A percentile compares a stretch with the other conserved stretches of the same genome.
These are phyloP conservation scores for Mesaphorura yosii DNA, from an alignment of 1,140 invertebrate genomes.

Conservation along the genomic window DNA sequence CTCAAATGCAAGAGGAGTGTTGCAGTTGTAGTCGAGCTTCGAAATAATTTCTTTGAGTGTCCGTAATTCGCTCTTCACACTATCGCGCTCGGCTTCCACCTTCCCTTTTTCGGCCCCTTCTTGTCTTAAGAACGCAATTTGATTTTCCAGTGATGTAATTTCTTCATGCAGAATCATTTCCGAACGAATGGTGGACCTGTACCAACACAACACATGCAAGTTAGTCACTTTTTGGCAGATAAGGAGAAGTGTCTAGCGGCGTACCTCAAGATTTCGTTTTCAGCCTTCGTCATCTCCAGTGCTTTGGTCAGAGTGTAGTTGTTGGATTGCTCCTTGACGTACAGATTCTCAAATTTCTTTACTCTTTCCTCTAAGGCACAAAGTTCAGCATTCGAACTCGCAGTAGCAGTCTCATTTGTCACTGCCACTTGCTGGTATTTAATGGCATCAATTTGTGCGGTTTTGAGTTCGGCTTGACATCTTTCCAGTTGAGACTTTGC, in stretches of 20 bases:
- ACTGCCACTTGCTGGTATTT: conserved; percentile 5
- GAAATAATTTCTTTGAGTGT: conserved; percentile 15
- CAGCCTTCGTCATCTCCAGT: conserved; percentile 14
- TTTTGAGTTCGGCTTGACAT: conserved; percentile 21
- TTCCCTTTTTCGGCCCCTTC: conserved; percentile 11
- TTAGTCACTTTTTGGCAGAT: neutral
- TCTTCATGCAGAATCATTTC: conserved; percentile 27
- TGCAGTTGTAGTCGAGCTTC: conserved; percentile 18
- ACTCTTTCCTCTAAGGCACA: conserved; percentile 13
- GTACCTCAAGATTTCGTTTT: conserved; percentile 23
- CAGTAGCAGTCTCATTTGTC: conserved; percentile 5
- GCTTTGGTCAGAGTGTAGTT: conserved; percentile 4
- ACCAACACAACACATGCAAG: neutral
- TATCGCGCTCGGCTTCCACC: conserved; percentile 14
- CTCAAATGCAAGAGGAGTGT: conserved; percentile 14
- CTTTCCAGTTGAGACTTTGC: conserved; percentile 16
- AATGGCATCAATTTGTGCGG: conserved; percentile 1
- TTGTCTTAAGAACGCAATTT: conserved; percentile 6
- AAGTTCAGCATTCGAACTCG: neutral
- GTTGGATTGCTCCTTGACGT: conserved; percentile 17
- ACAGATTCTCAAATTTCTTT: conserved; percentile 27
- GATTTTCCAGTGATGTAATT: conserved; percentile 14
- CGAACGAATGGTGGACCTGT: conserved; percentile 12
- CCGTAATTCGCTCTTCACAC: conserved; percentile 14
- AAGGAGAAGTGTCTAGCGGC: neutral